phyloP scores from a whole-genome alignment of 2,888 invertebrate genomes.

The Dromius quadrimaculatus region DNA sequence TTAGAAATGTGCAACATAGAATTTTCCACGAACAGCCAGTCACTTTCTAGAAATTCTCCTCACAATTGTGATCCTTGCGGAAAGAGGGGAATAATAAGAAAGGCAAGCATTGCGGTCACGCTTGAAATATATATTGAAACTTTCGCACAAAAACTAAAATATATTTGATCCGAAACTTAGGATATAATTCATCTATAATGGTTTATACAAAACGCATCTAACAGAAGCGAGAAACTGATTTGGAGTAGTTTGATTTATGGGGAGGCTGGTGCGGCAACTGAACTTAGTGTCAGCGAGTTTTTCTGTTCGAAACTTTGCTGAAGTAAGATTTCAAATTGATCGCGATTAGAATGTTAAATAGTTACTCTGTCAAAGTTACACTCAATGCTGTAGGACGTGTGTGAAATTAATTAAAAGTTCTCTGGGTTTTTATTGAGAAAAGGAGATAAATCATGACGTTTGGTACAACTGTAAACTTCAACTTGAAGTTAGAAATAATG shows the following conservation, averaged over 20 bases:
- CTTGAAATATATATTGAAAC: conserved; percentile 45
- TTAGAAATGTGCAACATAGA: too few relatives aligned
- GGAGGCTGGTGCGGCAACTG: neutral
- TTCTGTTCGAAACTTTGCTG: conserved; percentile 24
- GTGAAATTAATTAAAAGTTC: conserved; percentile 16
- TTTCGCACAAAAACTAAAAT: conserved; percentile 44
- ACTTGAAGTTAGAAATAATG: neutral
- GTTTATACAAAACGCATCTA: conserved; percentile 49
- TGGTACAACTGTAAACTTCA: neutral
- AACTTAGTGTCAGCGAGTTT: conserved; percentile 36
- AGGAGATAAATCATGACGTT: neutral
- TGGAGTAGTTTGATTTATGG: conserved; percentile 44
- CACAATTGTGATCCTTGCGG: conserved; percentile 40
- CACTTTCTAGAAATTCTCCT: conserved; percentile 46
- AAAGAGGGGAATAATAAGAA: conserved; percentile 39
- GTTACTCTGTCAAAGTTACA: neutral
- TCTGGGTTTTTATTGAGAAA: neutral
- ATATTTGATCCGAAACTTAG: conserved; percentile 51
- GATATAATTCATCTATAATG: conserved; percentile 51
- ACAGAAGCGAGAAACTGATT: conserved; percentile 32
- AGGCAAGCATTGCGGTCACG: conserved; percentile 46
- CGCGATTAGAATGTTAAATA: conserved; percentile 31
- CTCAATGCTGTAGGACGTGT: neutral
- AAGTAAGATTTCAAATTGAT: conserved; percentile 22
- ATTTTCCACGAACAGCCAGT: conserved; percentile 1